A percentile compares a stretch with the other conserved stretches of the same genome.
These are phyloP conservation scores for Belonocnema kinseyi DNA, from an alignment of 1,140 invertebrate species.

Conservation along the genomic window DNA sequence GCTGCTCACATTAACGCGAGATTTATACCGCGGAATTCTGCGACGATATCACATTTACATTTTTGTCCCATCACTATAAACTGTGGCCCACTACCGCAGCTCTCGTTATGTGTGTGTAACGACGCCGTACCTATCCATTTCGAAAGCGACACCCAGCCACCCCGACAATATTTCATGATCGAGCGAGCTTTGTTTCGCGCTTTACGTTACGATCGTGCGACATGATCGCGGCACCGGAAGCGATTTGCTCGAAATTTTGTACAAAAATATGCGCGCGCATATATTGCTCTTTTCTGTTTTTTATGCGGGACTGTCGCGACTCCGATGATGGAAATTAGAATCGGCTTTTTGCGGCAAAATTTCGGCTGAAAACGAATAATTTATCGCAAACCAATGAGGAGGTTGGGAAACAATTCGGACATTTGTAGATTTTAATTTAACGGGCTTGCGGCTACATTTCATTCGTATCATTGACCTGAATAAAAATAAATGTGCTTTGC, in stretches of 20 bases:
- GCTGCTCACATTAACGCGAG: slow-evolving; percentile 72
- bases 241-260: slow-evolving; percentile 54
- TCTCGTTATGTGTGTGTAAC: slow-evolving; percentile 16
- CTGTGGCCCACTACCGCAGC: slow-evolving; percentile 42
- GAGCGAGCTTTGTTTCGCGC: slow-evolving; percentile 64
- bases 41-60: slow-evolving; percentile 75
- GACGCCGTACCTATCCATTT: slow-evolving; percentile 47
- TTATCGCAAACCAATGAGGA: slow-evolving; percentile 8
- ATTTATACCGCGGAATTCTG: slow-evolving; percentile 72
- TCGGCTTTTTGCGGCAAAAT: slow-evolving; percentile 15
- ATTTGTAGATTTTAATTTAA: slow-evolving; percentile 17
- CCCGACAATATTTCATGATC: slow-evolving; percentile 64
- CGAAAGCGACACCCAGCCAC: slow-evolving; percentile 48
- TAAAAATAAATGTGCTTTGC: not conserved
- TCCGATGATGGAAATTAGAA: slow-evolving; percentile 46
- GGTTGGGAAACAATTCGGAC: slow-evolving; percentile 13
- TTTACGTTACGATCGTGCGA: slow-evolving; percentile 53
- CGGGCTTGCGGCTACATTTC: slow-evolving; percentile 1
- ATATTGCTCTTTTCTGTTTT: slow-evolving; percentile 41
- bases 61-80: slow-evolving; percentile 75
- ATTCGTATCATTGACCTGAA: not conserved
- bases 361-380: slow-evolving; percentile 9
- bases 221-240: slow-evolving; percentile 47
- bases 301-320: slow-evolving; percentile 37
- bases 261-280: slow-evolving; percentile 35